phyloP scores from a whole-genome alignment of 2,797 vertebrate genomes.

The Sparidentex hasta region DNA sequence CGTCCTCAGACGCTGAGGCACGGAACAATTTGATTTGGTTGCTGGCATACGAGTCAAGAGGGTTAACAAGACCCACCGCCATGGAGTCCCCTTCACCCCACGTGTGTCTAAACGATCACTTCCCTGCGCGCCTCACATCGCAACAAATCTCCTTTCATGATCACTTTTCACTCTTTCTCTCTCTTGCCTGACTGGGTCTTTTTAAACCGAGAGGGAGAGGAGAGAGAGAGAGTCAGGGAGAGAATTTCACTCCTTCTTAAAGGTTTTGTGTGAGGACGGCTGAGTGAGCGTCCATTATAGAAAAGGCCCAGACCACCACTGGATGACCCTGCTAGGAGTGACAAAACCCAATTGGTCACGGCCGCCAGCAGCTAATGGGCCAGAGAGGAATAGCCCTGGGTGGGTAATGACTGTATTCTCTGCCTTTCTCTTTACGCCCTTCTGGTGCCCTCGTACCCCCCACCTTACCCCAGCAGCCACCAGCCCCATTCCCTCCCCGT shows the following conservation, averaged over 20 bases:
- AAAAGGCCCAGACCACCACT: slow-evolving; percentile 85
- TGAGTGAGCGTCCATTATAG: slow-evolving; percentile 82
- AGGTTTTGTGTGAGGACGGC: slow-evolving; percentile 80
- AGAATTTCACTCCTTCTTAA: slow-evolving; percentile 72
- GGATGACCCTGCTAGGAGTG: slow-evolving; percentile 94
- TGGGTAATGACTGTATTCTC: slow-evolving; percentile 99
- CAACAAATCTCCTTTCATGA: slow-evolving; percentile 83
- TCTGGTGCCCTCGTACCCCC: slow-evolving; percentile 71
- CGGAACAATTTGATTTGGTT: slow-evolving; percentile 72
- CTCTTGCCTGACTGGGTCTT: slow-evolving; percentile 82
- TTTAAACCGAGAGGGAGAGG: slow-evolving; percentile 66
- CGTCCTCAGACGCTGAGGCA: slow-evolving; percentile 55
- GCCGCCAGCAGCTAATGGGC: slow-evolving; percentile 98
- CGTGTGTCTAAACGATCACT: slow-evolving; percentile 84
- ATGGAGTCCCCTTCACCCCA: slow-evolving; percentile 72
- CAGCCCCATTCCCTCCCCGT: slow-evolving; percentile 64
- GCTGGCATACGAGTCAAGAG: slow-evolving; percentile 69
- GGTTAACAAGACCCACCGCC: slow-evolving; percentile 75
- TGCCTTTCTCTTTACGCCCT: slow-evolving; percentile 86
- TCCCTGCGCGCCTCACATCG: slow-evolving; percentile 70
- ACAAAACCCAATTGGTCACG: slow-evolving; percentile 99
- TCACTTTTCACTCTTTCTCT: slow-evolving; percentile 79
- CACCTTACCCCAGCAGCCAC: slow-evolving; percentile 59
- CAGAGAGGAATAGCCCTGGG: slow-evolving; percentile 91
- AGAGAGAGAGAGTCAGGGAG: slow-evolving; percentile 70